Conservation (phyloP, 2,113 vertebrate genomes). For the Alexandromys fortis region DNA sequence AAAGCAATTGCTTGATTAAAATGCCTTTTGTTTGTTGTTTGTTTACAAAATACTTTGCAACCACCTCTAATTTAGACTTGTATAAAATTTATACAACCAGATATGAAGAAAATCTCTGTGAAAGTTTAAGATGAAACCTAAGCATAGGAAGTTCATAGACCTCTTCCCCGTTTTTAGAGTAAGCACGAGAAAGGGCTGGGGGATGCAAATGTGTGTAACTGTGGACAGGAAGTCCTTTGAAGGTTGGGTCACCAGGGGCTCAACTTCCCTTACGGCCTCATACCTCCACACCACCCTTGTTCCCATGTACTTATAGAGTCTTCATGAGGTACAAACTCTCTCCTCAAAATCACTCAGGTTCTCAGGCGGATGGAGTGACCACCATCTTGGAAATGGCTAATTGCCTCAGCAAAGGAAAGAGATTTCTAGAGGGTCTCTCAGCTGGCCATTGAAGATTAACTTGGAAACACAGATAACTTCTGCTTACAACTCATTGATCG, state of each 20-base stretch:
- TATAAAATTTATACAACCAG: neutral
- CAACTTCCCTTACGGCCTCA: neutral
- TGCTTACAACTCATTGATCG: neutral
- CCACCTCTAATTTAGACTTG: neutral
- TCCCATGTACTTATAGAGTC: neutral
- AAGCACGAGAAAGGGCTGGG: neutral
- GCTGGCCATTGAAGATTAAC: neutral
- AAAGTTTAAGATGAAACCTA: neutral
- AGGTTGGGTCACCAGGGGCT: neutral
- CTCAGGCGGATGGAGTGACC: neutral
- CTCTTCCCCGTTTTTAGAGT: neutral
- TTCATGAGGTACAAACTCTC: neutral
- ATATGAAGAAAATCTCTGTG: neutral
- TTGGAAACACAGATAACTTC: neutral
- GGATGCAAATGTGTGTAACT: neutral
- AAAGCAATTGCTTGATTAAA: neutral
- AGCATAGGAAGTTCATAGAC: neutral
- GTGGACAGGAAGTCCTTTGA: neutral
- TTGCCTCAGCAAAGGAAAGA: neutral
- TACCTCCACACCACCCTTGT: neutral
- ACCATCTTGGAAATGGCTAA: neutral
- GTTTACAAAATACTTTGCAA: neutral
- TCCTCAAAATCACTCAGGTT: neutral
- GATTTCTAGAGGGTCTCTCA: neutral
- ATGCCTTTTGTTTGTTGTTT: neutral